Conservation (phyloP, 1,140 invertebrate species). For the Cryptotermes secundus region DNA sequence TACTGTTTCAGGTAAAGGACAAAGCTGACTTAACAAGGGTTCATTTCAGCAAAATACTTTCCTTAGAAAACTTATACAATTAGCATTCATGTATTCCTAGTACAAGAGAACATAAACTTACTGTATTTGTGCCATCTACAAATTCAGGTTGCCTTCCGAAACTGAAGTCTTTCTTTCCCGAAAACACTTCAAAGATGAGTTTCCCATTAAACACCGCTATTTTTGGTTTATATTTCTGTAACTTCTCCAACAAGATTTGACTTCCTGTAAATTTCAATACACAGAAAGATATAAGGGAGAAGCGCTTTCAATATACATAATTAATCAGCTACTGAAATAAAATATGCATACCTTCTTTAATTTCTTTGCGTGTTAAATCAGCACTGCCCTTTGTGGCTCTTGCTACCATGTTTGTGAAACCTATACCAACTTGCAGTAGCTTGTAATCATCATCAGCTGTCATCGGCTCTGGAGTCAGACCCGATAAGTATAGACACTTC, state of each 20-base stretch:
- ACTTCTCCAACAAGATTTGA: slow-evolving; percentile 85
- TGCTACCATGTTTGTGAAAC: slow-evolving; percentile 96
- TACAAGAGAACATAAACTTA: slow-evolving; percentile 56
- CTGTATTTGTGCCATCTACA: slow-evolving; percentile 90
- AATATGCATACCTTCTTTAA: slow-evolving; percentile 74
- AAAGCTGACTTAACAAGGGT: no score
- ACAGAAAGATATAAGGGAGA: neutral
- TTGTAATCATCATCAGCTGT: slow-evolving; percentile 95
- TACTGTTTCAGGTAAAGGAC: no score
- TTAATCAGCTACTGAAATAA: slow-evolving; percentile 3
- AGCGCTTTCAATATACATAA: neutral
- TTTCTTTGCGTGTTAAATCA: slow-evolving; percentile 93
- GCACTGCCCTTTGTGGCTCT: slow-evolving; percentile 93
- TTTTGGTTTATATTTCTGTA: slow-evolving; percentile 90
- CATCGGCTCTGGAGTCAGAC: slow-evolving; percentile 91
- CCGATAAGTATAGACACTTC: slow-evolving; percentile 95
- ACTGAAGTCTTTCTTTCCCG: slow-evolving; percentile 95
- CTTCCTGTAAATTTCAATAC: slow-evolving; percentile 60
- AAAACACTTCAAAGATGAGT: slow-evolving; percentile 96
- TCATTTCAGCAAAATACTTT: no score
- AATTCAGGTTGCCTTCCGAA: slow-evolving; percentile 93
- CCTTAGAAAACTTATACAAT: no score
- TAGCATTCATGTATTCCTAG: no score
- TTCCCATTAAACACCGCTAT: slow-evolving; percentile 98
- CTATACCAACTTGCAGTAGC: slow-evolving; percentile 89